Evolutionary conservation across 2,888 invertebrate species (phyloP), one percentile per base, ranked within the genome.

Genomic region (Caenorhabditis panamensis): DNA sequence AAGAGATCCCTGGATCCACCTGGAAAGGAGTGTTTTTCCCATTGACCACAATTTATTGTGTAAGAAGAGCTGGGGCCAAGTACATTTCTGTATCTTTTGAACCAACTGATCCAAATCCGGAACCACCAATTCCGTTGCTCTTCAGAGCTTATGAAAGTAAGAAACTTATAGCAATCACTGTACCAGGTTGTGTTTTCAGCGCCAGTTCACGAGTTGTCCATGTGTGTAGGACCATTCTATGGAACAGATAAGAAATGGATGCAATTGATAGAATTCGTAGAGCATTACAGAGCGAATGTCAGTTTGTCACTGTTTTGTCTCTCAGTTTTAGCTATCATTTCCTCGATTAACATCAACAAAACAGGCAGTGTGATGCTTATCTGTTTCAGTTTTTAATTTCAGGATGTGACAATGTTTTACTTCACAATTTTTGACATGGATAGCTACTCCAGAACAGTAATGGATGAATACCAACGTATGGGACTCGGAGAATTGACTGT

Each of bases 391-490:
- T 31, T 31, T 9, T n/a, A n/a, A n/a, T 37, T 18, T 37, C 44
- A 61, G 62, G 75, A 67, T 8, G 54, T 61, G 6, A 31, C 44
- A 11, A 49, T 64, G 67, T 67, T 76, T 54, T 76, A 76, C 31
- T 67, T 76, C 16, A 62, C 66, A n/a, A 9, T 76, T n/a, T 67
- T 76, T 44, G 41, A 76, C 41, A 68, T 76, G 41, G 44, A 67
- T n/a, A 59, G 67, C 5, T 76, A 76, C 37, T 37, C 47, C 8
- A 31, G 75, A 13, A 66, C 41, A 20, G 59, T 76, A 1, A 41
- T 76, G 1, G 67, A 68, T 47, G 67, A 76, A n/a, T 76, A 76
- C 20, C 41, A 53, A 36, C 18, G 67, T 41, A 36, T 53, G 20
- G 73, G 73, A 0, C 18, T 62, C 16, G 62, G 53, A 28, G 73